Evolutionary conservation across 2,113 vertebrate genomes (phyloP), one percentile per base, ranked within the genome.

Genomic region (Ardeotis arabs): DNA sequence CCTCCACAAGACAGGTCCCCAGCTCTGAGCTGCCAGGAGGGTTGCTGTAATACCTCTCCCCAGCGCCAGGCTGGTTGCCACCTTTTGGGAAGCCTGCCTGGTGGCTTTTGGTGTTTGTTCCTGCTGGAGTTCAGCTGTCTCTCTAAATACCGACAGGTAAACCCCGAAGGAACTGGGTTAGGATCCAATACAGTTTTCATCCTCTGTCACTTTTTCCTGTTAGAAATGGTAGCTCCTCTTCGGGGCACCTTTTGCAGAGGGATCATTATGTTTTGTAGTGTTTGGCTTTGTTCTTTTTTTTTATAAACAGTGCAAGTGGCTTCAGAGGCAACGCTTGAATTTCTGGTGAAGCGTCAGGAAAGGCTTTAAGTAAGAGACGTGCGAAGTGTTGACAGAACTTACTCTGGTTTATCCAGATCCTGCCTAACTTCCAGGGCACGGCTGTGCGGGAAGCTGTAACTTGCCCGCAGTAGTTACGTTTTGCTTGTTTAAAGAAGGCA

Each of bases 201-300:
- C 33, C 25, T 53, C n/a, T 2, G 1, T 22, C 6, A 10, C 24
- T 27, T 69, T 17, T 74, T 10, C 14, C 24, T 45, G 2, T 10
- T 37, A 21, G 76, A 37, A 73, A 23, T 9, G 24, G 63, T 10
- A 24, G 31, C 39, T 60, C 37, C 25, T 39, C 70, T 33, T 35
- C 2, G 0, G 31, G 78, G 77, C 4, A 0, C 24, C 52, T 68
- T 78, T 11, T 39, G 53, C 17, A n/a, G 14, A 59, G 28, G 44
- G 39, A 10, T 5, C 5, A 6, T 24, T 37, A 7, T 4, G 4
- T 25, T n/a, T 13, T 2, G 0, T 5, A 24, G 14, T 0, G 7
- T 45, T 53, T 66, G 33, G 23, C 15, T 68, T 29, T 47, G 35
- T 37, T 47, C n/a, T 35, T 35, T 25, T 47, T 24, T 31, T 45